phyloP scores from a whole-genome alignment of 2,888 invertebrate genomes.

The Heteropelma amictum region DNA sequence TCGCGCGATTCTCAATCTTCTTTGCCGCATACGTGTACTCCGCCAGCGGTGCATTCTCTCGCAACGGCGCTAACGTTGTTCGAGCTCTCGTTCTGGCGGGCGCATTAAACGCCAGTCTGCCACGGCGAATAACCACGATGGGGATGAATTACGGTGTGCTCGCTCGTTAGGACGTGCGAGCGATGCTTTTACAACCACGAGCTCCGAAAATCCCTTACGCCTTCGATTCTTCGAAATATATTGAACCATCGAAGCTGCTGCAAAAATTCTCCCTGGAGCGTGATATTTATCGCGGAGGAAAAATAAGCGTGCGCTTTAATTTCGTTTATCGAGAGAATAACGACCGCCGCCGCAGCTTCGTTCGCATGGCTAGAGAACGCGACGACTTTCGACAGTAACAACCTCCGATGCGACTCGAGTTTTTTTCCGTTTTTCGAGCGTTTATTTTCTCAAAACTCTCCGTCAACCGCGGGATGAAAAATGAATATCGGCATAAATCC shows the following conservation, averaged over 20 bases:
- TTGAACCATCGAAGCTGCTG: constrained; percentile 1
- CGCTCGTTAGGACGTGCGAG: not conserved
- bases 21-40: constrained; percentile 21
- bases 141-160: constrained; percentile 41
- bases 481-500: too few species aligned
- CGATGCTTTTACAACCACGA: constrained; percentile 4
- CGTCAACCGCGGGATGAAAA: too few species aligned
- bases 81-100: constrained; percentile 23
- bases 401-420: too few species aligned
- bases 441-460: too few species aligned
- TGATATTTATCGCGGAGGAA: too few species aligned
- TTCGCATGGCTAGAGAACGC: too few species aligned
- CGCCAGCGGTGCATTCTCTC: not conserved
- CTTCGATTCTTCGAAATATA: not conserved
- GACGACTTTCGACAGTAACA: too few species aligned
- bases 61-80: constrained; percentile 43
- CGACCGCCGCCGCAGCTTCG: too few species aligned
- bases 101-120: constrained; percentile 42
- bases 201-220: constrained; percentile 7
- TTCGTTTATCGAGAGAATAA: too few species aligned
- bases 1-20: constrained; percentile 38
- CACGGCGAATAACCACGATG: constrained; percentile 35
- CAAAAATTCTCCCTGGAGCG: too few species aligned
- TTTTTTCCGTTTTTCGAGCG: too few species aligned
- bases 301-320: too few species aligned